Base-by-base conservation (phyloP, 2,888 invertebrate species). In the Clistopyga incitator region DNA sequence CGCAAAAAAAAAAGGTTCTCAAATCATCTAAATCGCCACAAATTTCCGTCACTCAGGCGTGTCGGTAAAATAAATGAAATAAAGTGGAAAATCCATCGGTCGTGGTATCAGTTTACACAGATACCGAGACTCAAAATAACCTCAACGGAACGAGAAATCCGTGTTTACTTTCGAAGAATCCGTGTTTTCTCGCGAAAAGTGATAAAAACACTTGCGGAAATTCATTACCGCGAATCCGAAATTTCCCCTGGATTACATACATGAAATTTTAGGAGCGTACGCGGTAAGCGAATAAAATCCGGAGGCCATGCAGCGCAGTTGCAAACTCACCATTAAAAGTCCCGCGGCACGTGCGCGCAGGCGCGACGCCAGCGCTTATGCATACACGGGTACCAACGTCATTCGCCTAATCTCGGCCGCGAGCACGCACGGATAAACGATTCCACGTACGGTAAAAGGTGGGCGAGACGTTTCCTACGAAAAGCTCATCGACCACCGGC, bases 401-500 rank as follows among this genome's bases (percentile, higher is more conserved):
- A 61, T 42, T 61, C 52, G 23, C 52, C 47, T 45, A 56, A 71
- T 74, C 75, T 42, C n/a, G 29, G 34, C 47, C 47, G 45, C 65
- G n/a, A 2, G 45, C 42, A 10, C 45, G 20, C 38, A n/a, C 75
- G 47, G 71, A 76, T 71, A 65, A 75, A 79, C 78, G 78, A 76
- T 82, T 82, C 75, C 78, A 71, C 82, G 82, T 79, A 76, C 25
- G n/a, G n/a, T n/a, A 72, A 47, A 79, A 76, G 50, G 75, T 82
- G 72, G 50, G 78, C 64, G 83, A 15, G 23, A 78, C n/a, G 23
- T 75, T 78, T 84, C 74, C 84, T 70, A 29, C 50, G 78, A 84
- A 83, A 78, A 70, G 64, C 80, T 56, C 72, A 77, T 80, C 80
- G 68, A 72, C 59, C 42, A 54, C 78, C 23, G n/a, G 20, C n/a